Evolutionary conservation across 2,888 invertebrate genomes (phyloP), one percentile per base, ranked within the genome.

Genomic region (Drosophila fulvimacula): DNA sequence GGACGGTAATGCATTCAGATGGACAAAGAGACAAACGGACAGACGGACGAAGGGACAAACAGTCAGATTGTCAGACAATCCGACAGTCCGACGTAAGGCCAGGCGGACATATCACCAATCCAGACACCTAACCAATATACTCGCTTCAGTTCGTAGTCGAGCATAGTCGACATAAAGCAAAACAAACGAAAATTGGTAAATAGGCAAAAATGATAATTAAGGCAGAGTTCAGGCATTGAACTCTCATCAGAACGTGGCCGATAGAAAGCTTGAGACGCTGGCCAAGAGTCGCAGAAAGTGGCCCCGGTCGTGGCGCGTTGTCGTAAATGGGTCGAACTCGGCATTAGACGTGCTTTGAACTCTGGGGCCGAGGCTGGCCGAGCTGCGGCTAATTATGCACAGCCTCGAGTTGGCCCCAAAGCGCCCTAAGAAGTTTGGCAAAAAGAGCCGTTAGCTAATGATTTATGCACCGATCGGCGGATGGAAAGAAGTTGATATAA

Each of bases 401-500:
- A 62, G 59, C 67, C 55, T 32, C 53, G 46, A 72, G 62, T 62
- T 19, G 27, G 19, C 32, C 34, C 30, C 38, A 34, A 36, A 13
- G n/a, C 15, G 42, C 15, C 21, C 30, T 30, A 27, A 49, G 39
- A 30, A 19, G 49, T 49, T 39, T 39, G 19, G 36, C 32, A 13
- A 1, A 53, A 30, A 42, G 38, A 34, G 72, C 89, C 89, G 84
- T 88, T 88, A 88, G 72, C 67, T 41, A 71, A 73, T 79, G 85
- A 74, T 81, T 82, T 82, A 80, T 76, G 68, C 82, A 60, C 53
- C 64, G 38, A 49, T 39, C 46, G 32, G 13, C 15, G 63, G 32
- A 21, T 17, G 17, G 17, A 24, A 24, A 48, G 53, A 75, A 86
- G 85, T 89, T 86, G 60, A 89, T 86, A 89, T 89, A 86, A 86